These are phyloP conservation scores for Eulemur mongoz DNA, from an alignment of 2,797 vertebrate species.

Conservation along the genomic window DNA sequence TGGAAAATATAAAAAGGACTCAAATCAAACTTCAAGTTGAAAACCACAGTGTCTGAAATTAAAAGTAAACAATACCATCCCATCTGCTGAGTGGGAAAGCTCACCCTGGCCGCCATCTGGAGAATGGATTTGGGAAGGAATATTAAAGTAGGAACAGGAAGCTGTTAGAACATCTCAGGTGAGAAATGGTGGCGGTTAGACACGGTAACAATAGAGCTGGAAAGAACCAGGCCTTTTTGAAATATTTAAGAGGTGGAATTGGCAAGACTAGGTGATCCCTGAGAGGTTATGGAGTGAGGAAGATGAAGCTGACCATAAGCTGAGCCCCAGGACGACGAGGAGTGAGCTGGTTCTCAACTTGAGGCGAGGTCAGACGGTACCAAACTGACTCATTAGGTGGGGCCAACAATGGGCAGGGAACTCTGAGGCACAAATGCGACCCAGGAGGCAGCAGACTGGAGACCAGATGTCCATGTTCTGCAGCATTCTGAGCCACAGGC, in stretches of 20 bases:
- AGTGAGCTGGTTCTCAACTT: background rate
- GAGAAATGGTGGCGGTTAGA: background rate
- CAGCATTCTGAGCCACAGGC: accelerated
- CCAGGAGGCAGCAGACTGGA: background rate
- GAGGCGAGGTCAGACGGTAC: background rate
- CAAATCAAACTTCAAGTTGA: background rate
- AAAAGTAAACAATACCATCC: background rate
- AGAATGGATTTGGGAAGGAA: background rate
- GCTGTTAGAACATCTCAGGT: background rate
- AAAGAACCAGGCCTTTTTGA: background rate
- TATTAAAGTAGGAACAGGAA: background rate
- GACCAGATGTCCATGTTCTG: accelerated
- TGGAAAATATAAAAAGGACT: background rate
- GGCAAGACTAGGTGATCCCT: background rate
- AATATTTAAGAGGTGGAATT: background rate
- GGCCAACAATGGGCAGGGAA: background rate
- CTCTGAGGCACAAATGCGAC: background rate
- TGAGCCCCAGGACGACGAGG: background rate
- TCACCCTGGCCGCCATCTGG: background rate
- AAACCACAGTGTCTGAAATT: background rate
- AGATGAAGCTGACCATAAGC: background rate
- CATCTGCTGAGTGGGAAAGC: background rate
- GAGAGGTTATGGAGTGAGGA: background rate
- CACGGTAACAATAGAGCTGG: background rate
- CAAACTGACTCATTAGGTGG: background rate